Evolutionary conservation across 2,888 invertebrate species (phyloP), one percentile per base, ranked within the genome.

Genomic region (Mythimna albipuncta): DNA sequence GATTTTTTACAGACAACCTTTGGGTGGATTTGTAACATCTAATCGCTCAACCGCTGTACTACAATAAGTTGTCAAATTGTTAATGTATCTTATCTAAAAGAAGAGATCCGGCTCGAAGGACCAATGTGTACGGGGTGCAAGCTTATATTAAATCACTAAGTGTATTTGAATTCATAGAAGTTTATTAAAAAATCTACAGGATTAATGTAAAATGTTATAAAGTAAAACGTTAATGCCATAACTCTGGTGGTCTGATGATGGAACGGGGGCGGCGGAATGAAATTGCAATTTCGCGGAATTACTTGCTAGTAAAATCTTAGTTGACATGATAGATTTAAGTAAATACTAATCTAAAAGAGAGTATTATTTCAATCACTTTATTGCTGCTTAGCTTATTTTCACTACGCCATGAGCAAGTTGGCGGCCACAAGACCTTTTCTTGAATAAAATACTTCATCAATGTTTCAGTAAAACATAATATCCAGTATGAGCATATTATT

Each of bases 401-500:
- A 11, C 38, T 7, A 6, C 4, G 3, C 0, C 11, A 32, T 6
- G 0, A 77, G 5, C 16, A 47, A 59, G 6, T 10, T 6, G 5
- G 21, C 21, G 9, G 32, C 5, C 19, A 3, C 6, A 11, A 57
- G 11, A 32, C 38, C 35, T 44, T 44, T 71, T 63, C 35, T 19
- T 11, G n/a, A 64, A 61, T 57, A 57, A 77, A 77, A 65, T 32
- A 44, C 21, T 61, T 72, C 35, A 73, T 69, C 58, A 44, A 68
- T 55, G 10, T 52, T 70, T 68, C 50, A 54, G 16, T n/a, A 70
- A 57, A 74, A 62, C 35, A 47, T 59, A 58, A 64, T 67, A 59
- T 19, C 66, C 7, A 26, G 26, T 55, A 63, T 64, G 62, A 75
- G 68, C 64, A 81, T 78, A 70, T 77, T 83, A 85, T 83, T 80